Conservation (phyloP, 2,797 vertebrate species). For the Trachops cirrhosus region DNA sequence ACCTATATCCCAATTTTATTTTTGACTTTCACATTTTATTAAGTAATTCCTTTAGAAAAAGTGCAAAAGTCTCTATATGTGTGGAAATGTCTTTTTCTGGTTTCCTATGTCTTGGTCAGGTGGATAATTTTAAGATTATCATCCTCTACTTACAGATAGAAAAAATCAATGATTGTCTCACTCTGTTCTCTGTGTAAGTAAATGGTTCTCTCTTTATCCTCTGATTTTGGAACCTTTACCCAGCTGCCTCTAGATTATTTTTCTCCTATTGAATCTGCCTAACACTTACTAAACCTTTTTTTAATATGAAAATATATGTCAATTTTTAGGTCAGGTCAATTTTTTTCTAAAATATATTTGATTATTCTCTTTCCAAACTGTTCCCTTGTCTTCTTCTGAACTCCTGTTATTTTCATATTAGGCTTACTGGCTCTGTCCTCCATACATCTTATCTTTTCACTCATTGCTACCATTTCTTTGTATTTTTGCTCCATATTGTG, state of each 20-base stretch:
- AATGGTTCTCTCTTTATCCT: background rate
- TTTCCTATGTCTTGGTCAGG: background rate
- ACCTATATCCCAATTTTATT: slow-evolving; percentile 12
- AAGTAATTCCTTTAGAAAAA: slow-evolving; percentile 16
- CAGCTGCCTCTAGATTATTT: background rate
- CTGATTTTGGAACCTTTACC: background rate
- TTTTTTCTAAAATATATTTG: background rate
- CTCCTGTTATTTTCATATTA: background rate
- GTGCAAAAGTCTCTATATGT: background rate
- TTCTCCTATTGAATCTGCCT: background rate
- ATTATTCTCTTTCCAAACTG: background rate
- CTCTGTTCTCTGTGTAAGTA: background rate
- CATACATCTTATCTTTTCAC: background rate
- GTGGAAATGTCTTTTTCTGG: background rate
- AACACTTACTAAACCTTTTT: background rate
- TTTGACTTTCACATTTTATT: slow-evolving; percentile 22
- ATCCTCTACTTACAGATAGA: background rate
- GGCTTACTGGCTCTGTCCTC: background rate
- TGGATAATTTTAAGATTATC: slow-evolving; percentile 16
- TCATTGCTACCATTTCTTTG: background rate
- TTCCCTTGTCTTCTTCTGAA: background rate
- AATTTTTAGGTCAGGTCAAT: background rate
- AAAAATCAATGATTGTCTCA: background rate
- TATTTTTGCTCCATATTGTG: background rate
- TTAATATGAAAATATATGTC: background rate